Percentiles rank a stretch among this genome's conserved stretches.
These are phyloP conservation scores for Globodera rostochiensis DNA, from an alignment of 1,140 invertebrate species.

Conservation along the genomic window DNA sequence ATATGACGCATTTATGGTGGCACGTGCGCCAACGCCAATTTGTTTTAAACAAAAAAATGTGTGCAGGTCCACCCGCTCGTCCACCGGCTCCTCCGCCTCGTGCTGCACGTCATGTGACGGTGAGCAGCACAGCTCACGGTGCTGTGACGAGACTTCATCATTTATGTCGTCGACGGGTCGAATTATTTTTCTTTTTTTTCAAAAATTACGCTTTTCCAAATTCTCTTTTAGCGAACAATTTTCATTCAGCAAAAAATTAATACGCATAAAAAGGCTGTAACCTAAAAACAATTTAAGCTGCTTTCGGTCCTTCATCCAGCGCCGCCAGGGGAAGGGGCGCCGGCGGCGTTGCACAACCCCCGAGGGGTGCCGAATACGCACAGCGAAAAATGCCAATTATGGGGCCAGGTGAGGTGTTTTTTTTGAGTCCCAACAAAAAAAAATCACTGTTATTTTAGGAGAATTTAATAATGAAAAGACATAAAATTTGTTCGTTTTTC, in stretches of 20 bases:
- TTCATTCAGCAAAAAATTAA: too few species aligned
- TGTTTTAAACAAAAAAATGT: background rate
- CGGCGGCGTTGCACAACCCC: background rate
- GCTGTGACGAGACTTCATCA: background rate
- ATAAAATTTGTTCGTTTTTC: background rate
- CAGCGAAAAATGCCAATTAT: slow-evolving; percentile 28
- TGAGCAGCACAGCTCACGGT: background rate
- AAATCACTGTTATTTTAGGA: background rate
- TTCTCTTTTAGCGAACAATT: background rate
- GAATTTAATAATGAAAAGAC: background rate
- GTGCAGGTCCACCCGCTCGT: slow-evolving; percentile 13
- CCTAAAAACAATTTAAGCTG: background rate
- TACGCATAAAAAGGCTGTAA: background rate
- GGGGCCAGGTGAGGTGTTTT: background rate
- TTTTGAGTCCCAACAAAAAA: background rate
- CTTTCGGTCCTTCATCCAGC: background rate
- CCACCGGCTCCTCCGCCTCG: background rate
- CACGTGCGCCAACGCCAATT: too few species aligned
- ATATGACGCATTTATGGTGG: too few species aligned
- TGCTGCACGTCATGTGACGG: slow-evolving; percentile 25
- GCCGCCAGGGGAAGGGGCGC: background rate
- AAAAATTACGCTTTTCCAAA: background rate
- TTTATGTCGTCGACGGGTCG: background rate
- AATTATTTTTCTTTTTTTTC: too few species aligned
- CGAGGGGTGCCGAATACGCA: background rate